Evolutionary conservation across 2,113 vertebrate genomes (phyloP).

Genomic region (Dasypus novemcinctus): DNA sequence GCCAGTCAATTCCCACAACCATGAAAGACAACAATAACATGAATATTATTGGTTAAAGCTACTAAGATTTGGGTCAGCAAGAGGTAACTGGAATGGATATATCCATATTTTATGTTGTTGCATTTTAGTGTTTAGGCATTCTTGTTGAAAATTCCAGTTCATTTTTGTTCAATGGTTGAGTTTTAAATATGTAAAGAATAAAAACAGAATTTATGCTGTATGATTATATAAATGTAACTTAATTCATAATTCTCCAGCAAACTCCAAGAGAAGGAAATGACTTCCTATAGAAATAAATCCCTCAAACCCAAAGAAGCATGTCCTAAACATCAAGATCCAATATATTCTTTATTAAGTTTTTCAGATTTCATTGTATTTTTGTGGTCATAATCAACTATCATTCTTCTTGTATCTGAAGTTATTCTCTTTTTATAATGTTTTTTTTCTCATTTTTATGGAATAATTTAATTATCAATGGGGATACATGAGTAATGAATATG

Average conservation of each 20-base stretch:
- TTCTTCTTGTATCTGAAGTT: background rate
- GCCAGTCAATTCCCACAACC: background rate
- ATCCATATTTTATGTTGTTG: background rate
- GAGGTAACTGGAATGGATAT: background rate
- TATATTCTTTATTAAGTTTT: background rate
- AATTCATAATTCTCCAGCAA: background rate
- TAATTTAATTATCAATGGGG: background rate
- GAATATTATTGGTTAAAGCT: background rate
- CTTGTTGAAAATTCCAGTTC: background rate
- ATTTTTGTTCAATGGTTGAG: background rate
- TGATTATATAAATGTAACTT: background rate
- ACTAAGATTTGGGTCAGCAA: background rate
- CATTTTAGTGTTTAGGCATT: background rate
- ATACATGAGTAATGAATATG: background rate
- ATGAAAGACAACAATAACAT: background rate
- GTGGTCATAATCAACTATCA: background rate
- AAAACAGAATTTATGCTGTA: background rate
- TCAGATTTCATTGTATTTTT: background rate
- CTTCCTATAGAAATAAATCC: background rate
- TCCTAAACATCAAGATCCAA: background rate
- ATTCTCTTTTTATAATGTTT: accelerated
- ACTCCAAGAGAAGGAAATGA: background rate
- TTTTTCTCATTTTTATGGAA: background rate
- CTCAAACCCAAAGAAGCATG: background rate
- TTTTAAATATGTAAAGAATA: background rate